Evolutionary conservation across 1,140 invertebrate genomes (phyloP).

Genomic region (Hycleus phaleratus): DNA sequence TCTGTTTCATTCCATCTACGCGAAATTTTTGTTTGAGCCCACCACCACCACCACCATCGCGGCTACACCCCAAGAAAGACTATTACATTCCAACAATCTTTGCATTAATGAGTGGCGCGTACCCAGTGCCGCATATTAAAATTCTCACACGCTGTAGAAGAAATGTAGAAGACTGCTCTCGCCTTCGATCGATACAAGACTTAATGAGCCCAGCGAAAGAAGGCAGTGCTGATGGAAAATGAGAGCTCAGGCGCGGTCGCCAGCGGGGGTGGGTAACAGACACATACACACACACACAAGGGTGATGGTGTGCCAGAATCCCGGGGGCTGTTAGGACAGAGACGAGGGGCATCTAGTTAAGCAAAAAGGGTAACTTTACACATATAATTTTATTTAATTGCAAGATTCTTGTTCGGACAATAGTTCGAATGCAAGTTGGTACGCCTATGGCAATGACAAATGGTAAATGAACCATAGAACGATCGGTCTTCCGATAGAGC

Average conservation of each 20-base stretch:
- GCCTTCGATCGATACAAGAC: constrained; percentile 30
- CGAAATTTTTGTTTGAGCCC: no score
- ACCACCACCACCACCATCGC: no score
- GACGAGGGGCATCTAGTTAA: no score
- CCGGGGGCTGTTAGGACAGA: background rate
- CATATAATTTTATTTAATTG: no score
- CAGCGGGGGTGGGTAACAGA: constrained; percentile 15
- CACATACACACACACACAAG: constrained; percentile 3
- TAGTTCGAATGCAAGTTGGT: no score
- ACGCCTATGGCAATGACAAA: constrained; percentile 7
- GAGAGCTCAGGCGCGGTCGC: constrained; percentile 18
- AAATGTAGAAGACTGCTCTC: constrained; percentile 30
- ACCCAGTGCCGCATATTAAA: constrained; percentile 32
- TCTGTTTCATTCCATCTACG: no score
- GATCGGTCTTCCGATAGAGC: no score
- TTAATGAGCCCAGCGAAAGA: constrained; percentile 33
- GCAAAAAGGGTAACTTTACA: no score
- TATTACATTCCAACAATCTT: constrained; percentile 32
- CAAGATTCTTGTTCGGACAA: no score
- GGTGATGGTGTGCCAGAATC: background rate
- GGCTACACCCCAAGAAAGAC: constrained; percentile 15
- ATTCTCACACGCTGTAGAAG: constrained; percentile 30
- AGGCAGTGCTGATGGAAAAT: constrained; percentile 31
- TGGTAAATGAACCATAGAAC: background rate
- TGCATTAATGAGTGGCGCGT: constrained; percentile 31